Evolutionary conservation across 37 sponge, comb jelly and placozoan species (phyloP), one percentile per base, ranked within the genome.

Genomic region (Tethya wilhelma): DNA sequence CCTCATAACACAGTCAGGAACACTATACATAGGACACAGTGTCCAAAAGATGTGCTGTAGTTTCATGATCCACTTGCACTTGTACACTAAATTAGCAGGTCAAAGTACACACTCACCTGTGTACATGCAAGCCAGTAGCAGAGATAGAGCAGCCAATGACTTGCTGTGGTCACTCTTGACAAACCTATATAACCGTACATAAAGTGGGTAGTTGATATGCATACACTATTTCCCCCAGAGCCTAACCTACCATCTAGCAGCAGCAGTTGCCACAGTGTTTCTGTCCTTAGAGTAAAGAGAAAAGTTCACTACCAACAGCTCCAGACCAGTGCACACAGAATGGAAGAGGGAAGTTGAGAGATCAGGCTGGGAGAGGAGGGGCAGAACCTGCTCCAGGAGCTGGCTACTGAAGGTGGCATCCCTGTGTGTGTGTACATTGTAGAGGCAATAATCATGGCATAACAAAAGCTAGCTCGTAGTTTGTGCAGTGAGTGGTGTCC

Each of bases 121-220:
- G 56, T 89, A 89, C 90, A 89, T 89, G 64, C 90, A 83, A 1
- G 84, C 36, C 31, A 89, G 25, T 8, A 89, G 67, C 33, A 89
- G 65, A 30, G 74, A 64, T 46, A 89, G 57, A 1, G 79, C 38
- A 5, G 90, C 59, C 36, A 89, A 44, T 14, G 84, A 73, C 63
- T 79, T 89, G 44, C 38, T 56, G 23, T 73, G 69, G 7, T 87
- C 82, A 62, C 71, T 59, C 62, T 76, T 80, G 4, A 59, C 29
- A 69, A 74, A 87, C 37, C 81, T 86, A 32, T 5, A 59, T 28
- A 45, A 57, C 25, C n/a, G n/a, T n/a, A n/a, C n/a, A n/a, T n/a
- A n/a, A n/a, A n/a, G n/a, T n/a, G 26, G 44, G 43, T 41, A 41
- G n/a, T 56, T 25, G 22, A 55, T 2, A 22, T 57, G 38, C 25